These are phyloP conservation scores for Rhodeus uyekii DNA, from an alignment of 2,797 vertebrate species.

Conservation along the genomic window DNA sequence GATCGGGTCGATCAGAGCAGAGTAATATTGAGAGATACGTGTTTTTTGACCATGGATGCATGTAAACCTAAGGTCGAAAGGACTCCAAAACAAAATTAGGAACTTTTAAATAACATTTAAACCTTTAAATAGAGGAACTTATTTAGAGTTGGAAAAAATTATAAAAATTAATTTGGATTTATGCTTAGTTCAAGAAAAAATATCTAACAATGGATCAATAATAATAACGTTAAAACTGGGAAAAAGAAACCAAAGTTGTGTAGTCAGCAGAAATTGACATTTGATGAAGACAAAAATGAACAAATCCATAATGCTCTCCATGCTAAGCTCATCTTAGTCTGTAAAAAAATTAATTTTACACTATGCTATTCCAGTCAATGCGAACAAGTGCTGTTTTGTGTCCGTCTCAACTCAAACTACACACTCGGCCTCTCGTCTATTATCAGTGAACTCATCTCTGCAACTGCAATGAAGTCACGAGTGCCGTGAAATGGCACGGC, in stretches of 20 bases:
- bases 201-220: neutral
- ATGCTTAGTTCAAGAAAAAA: neutral
- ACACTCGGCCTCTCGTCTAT: conserved; percentile 38
- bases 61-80: neutral
- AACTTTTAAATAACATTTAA: no score
- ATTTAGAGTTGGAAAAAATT: no score
- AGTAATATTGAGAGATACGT: neutral
- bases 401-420: conserved; percentile 50
- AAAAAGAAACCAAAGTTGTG: neutral
- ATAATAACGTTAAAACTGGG: neutral
- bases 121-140: no score
- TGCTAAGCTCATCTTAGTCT: neutral
- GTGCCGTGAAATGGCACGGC: conserved; percentile 24
- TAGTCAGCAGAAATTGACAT: neutral
- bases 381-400: conserved; percentile 40
- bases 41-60: neutral
- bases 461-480: conserved; percentile 54
- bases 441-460: conserved; percentile 52
- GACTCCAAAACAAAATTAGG: neutral
- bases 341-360: neutral
- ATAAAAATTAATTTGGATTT: neutral
- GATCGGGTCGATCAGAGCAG: neutral
- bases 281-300: neutral
- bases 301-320: neutral
- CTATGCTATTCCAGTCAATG: neutral